These are phyloP conservation scores for Mesorhabditis sp. DNA, from an alignment of 2,888 invertebrate genomes.

Conservation along the genomic window DNA sequence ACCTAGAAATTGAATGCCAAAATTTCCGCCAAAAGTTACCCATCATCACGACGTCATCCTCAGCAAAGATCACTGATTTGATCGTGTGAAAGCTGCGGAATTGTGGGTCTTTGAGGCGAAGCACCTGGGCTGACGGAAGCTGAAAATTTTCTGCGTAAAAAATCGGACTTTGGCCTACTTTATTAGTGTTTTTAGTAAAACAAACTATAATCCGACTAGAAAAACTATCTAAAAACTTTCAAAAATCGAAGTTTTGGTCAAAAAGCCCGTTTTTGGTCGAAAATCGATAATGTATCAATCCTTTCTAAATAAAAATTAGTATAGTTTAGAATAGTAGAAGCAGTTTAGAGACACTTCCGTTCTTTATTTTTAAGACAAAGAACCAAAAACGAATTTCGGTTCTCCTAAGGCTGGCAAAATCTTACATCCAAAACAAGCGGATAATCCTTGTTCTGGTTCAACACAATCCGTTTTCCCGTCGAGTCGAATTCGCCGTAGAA, in stretches of 20 bases:
- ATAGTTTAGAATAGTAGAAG: too few relatives aligned
- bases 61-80: slow-evolving; percentile 92
- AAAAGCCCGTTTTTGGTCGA: not conserved
- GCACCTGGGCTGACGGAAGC: slow-evolving; percentile 14
- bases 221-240: not conserved
- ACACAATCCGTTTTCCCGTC: slow-evolving; percentile 25
- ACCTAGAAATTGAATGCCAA: slow-evolving; percentile 59
- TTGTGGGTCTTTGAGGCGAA: slow-evolving; percentile 76
- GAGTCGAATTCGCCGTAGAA: slow-evolving; percentile 10
- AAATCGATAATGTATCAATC: not conserved
- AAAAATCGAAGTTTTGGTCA: too few relatives aligned
- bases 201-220: slow-evolving; percentile 15
- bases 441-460: slow-evolving; percentile 12
- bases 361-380: too few relatives aligned
- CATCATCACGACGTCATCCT: slow-evolving; percentile 79
- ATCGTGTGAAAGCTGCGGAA: slow-evolving; percentile 94
- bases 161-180: not conserved
- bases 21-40: slow-evolving; percentile 58
- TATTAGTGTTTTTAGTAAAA: not conserved
- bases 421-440: slow-evolving; percentile 34
- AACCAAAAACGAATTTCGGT: too few relatives aligned
- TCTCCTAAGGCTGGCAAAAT: not conserved
- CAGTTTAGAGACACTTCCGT: too few relatives aligned
- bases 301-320: too few relatives aligned
- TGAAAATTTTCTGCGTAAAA: slow-evolving; percentile 12